Evolutionary conservation across 1,140 invertebrate species (phyloP).

Genomic region (Trichonephila inaurata): DNA sequence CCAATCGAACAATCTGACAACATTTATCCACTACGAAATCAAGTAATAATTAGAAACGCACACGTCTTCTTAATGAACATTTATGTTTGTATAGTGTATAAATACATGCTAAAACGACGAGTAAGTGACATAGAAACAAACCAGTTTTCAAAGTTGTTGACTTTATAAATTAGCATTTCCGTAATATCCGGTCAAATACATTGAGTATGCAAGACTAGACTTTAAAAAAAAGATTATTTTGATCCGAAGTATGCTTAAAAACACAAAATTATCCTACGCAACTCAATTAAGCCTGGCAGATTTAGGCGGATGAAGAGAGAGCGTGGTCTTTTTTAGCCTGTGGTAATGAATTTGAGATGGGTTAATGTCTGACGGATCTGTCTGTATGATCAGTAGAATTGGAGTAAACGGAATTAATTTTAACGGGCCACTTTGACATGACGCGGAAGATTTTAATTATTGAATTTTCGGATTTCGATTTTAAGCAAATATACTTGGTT

Average conservation of each 20-base stretch:
- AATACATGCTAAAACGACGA: background rate
- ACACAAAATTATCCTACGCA: slow-evolving; percentile 34
- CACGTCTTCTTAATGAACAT: background rate
- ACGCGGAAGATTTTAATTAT: background rate
- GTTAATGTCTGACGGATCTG: background rate
- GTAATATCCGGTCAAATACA: slow-evolving; percentile 35
- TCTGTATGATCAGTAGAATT: background rate
- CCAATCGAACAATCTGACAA: background rate
- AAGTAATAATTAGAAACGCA: background rate
- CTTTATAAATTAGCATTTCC: slow-evolving; percentile 34
- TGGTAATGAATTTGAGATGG: background rate
- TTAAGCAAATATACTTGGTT: background rate
- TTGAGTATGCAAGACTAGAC: slow-evolving; percentile 11
- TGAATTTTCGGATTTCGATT: background rate
- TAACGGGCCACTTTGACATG: background rate
- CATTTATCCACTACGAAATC: background rate
- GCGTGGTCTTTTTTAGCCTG: background rate
- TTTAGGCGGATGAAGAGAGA: background rate
- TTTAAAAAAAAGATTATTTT: slow-evolving; percentile 10
- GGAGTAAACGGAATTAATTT: slow-evolving; percentile 4
- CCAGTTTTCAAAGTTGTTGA: slow-evolving; percentile 2
- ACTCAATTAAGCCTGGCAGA: background rate
- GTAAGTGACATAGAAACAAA: slow-evolving; percentile 3
- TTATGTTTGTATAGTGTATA: background rate
- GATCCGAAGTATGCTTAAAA: background rate